phyloP scores from a whole-genome alignment of 2,888 invertebrate species.

The Aphodius sticticus region DNA sequence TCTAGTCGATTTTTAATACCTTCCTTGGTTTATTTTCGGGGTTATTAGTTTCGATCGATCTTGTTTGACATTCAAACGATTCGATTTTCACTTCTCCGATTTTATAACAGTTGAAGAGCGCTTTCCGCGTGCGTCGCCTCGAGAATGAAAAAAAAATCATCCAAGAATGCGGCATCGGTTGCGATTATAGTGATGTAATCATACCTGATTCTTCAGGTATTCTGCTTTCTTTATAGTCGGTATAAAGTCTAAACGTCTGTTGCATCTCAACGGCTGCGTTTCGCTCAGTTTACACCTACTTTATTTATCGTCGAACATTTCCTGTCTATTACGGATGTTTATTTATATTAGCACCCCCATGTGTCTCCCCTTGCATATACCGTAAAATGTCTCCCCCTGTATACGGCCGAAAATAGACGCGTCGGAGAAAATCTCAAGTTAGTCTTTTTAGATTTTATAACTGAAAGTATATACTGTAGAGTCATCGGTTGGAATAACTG shows the following conservation, averaged over 20 bases:
- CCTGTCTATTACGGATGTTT: conserved; percentile 4
- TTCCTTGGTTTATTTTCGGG: too few relatives aligned
- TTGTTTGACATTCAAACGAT: too few relatives aligned
- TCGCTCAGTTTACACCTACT: not conserved
- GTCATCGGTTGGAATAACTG: not conserved
- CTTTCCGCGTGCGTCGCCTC: not conserved
- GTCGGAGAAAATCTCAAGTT: too few relatives aligned
- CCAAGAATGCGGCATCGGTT: not conserved
- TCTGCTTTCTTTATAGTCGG: not conserved
- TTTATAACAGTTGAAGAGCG: not conserved
- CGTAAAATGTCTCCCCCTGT: not conserved
- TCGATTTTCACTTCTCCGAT: not conserved
- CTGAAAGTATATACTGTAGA: not conserved
- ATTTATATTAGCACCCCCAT: not conserved
- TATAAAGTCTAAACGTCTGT: too few relatives aligned
- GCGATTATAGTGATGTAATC: not conserved
- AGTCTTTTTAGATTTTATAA: too few relatives aligned
- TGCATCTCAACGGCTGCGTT: not conserved
- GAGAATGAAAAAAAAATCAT: not conserved
- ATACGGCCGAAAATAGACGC: not conserved
- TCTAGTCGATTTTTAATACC: too few relatives aligned
- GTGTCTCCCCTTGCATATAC: not conserved
- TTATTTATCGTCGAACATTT: not conserved
- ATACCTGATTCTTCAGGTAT: not conserved
- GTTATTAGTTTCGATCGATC: too few relatives aligned